These are phyloP conservation scores for Drosophila gaucha DNA, from an alignment of 2,888 invertebrate species.

Conservation along the genomic window DNA sequence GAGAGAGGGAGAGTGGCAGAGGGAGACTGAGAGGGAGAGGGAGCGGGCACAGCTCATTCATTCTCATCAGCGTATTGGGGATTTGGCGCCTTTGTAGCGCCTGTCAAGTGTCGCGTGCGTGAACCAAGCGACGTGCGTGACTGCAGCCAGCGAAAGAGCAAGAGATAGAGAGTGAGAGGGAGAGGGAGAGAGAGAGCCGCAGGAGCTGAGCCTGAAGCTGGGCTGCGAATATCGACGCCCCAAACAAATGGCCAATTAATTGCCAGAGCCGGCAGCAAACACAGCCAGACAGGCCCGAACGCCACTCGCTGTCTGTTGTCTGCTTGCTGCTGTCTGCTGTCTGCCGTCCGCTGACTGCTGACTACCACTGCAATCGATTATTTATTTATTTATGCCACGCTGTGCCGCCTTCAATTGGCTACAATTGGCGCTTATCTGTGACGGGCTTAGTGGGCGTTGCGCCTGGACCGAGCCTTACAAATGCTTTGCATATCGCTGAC, in stretches of 20 bases:
- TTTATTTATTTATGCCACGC: conserved; percentile 78
- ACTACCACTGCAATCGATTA: conserved; percentile 64
- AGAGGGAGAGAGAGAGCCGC: too few relatives aligned
- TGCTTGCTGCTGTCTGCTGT: neutral
- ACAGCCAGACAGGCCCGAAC: conserved; percentile 24
- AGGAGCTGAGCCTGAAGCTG: conserved; percentile 9
- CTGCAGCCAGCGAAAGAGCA: conserved; percentile 7
- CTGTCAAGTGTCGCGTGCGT: conserved; percentile 63
- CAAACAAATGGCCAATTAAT: conserved; percentile 77
- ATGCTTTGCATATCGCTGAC: conserved; percentile 76
- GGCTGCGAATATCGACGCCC: conserved; percentile 33
- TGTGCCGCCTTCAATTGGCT: conserved; percentile 71
- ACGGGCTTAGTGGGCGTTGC: conserved; percentile 30
- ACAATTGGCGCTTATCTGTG: conserved; percentile 75
- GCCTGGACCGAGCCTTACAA: conserved; percentile 35
- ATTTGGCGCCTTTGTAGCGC: conserved; percentile 68
- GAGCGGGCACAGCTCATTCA: conserved; percentile 59
- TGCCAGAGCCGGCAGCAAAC: conserved; percentile 51
- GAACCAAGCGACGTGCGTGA: conserved; percentile 55
- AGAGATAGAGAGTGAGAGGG: neutral
- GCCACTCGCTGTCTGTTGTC: conserved; percentile 1
- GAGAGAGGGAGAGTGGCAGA: neutral
- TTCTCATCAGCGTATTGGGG: conserved; percentile 77
- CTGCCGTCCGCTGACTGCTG: conserved; percentile 4
- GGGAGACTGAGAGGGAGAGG: too few relatives aligned